Evolutionary conservation across 64 coral and sea anemone species (phyloP).

Genomic region (Montipora efflorescens): DNA sequence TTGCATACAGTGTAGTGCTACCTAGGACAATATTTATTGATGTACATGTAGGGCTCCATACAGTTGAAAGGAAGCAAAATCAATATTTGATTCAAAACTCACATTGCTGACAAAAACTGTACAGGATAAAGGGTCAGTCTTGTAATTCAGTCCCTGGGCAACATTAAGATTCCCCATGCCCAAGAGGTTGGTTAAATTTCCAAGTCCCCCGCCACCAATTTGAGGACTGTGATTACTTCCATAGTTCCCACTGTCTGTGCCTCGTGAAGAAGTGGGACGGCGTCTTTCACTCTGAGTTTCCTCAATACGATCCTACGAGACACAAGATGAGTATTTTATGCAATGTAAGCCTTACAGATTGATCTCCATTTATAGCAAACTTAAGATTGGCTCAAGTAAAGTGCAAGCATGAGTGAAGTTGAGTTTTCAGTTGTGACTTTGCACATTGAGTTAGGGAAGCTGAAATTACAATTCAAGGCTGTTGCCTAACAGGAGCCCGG

Average conservation of each 20-base stretch:
- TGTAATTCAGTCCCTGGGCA: conserved; percentile 76
- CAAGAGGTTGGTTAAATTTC: conserved; percentile 41
- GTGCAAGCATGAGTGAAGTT: too few species aligned
- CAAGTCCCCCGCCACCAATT: background rate
- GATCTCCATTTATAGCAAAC: too few species aligned
- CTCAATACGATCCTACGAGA: conserved; percentile 56
- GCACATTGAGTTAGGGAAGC: too few species aligned
- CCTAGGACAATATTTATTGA: too few species aligned
- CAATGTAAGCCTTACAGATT: too few species aligned
- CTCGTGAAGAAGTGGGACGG: background rate
- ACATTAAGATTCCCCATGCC: conserved; percentile 54
- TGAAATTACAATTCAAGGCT: too few species aligned
- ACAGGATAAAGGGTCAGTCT: conserved; percentile 76
- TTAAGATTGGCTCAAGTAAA: too few species aligned
- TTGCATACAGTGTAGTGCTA: too few species aligned
- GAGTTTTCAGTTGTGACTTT: too few species aligned
- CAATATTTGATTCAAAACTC: conserved; percentile 15
- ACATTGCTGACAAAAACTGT: conserved; percentile 99
- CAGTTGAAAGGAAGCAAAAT: too few species aligned
- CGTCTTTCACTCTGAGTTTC: conserved; percentile 38
- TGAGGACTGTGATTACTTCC: background rate
- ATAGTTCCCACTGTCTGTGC: background rate
- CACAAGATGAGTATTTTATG: background rate
- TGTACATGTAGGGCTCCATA: too few species aligned
- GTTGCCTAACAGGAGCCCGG: too few species aligned